Base-by-base conservation (phyloP, 2,797 vertebrate genomes). In the Parambassis ranga region DNA sequence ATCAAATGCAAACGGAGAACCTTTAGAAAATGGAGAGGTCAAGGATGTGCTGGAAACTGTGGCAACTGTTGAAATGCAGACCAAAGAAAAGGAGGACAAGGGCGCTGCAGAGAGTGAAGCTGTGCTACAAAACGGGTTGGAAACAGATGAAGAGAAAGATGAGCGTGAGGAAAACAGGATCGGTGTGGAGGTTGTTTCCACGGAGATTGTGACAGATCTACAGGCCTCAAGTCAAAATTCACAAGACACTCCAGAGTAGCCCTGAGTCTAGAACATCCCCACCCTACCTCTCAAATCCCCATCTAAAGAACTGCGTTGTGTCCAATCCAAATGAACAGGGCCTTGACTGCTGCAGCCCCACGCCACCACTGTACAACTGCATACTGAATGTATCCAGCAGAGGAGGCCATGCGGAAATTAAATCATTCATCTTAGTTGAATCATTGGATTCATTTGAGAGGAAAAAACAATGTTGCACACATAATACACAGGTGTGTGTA, bases 91-190 rank as follows among this genome's bases (percentile, higher is more conserved):
- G 19, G 26, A 55, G 48, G 56, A 23, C 0, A 19, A 56, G 36
- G 65, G 14, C 3, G 32, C 3, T 10, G 69, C 38, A 0, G 68
- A 60, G 18, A 81, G 35, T 5, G 52, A 62, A 7, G 66, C 42
- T 2, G 76, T 80, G 56, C 47, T 82, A 0, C 85, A 87, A 64
- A 90, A 90, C 7, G 84, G 87, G 19, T 42, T 88, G 2, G 80
- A 81, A 48, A 78, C 51, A 0, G 74, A 88, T 1, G 76, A 83
- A 18, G 83, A 83, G 58, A 59, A 52, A 46, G 58, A 71, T 7
- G 50, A 74, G 37, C 61, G 33, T 1, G 37, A 58, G n/a, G 66
- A 64, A 16, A 8, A 10, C 4, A 26, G 81, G 79, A 33, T 52
- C 62, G 0, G 59, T 44, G 19, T 1, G 24, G 76, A 87, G 19